Conservation (phyloP, 1,140 invertebrate species). For the Orussus abietinus region DNA sequence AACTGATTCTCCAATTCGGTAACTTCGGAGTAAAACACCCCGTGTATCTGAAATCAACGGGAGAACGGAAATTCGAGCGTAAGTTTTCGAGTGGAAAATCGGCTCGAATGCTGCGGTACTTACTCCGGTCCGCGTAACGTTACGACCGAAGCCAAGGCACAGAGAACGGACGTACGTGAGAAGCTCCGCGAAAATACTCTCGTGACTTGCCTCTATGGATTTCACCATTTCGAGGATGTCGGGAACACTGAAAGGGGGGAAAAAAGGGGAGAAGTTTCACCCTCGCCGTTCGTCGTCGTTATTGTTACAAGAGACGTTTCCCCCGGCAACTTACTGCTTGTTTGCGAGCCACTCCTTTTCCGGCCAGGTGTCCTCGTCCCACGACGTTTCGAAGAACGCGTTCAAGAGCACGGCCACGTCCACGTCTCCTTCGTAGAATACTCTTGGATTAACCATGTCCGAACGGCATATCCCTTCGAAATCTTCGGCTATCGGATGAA, state of each 20-base stretch:
- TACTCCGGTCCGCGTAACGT: slow-evolving; percentile 37
- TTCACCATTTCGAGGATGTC: slow-evolving; percentile 43
- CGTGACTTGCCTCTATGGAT: slow-evolving; percentile 34
- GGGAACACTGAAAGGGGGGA: slow-evolving; percentile 30
- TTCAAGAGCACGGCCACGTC: slow-evolving; percentile 52
- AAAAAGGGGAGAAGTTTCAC: no score
- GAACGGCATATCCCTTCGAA: slow-evolving; percentile 49
- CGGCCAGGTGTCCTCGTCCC: slow-evolving; percentile 50
- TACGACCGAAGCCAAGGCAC: slow-evolving; percentile 39
- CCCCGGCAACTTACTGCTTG: slow-evolving; percentile 52
- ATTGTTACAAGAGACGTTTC: no score
- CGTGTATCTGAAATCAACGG: slow-evolving; percentile 31
- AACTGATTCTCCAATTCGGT: slow-evolving; percentile 35
- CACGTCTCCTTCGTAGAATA: slow-evolving; percentile 52
- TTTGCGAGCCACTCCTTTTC: slow-evolving; percentile 57
- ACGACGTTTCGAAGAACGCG: slow-evolving; percentile 53
- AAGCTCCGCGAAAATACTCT: slow-evolving; percentile 34
- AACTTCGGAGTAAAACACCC: slow-evolving; percentile 33
- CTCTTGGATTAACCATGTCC: slow-evolving; percentile 53
- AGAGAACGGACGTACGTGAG: slow-evolving; percentile 41
- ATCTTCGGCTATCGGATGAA: slow-evolving; percentile 47
- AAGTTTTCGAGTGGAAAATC: neutral
- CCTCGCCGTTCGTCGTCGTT: no score
- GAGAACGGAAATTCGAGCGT: neutral
- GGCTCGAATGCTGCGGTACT: slow-evolving; percentile 4